Conservation (phyloP, 2,797 vertebrate genomes). For the Poeciliopsis turneri region DNA sequence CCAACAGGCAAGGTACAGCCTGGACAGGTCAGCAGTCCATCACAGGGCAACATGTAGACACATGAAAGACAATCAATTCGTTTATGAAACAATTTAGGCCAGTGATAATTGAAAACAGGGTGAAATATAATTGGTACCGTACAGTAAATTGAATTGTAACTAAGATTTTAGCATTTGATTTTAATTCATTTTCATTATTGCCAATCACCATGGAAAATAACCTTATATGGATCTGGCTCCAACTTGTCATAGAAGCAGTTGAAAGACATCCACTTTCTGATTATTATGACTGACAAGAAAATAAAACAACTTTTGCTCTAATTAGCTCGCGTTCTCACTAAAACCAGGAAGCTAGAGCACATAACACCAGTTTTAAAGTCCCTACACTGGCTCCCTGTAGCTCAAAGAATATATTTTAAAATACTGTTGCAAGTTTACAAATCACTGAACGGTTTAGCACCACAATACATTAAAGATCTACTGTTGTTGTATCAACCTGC, state of each 20-base stretch:
- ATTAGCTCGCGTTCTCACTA: too few relatives aligned
- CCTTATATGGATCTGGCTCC: not conserved
- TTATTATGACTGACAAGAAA: not conserved
- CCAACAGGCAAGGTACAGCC: not conserved
- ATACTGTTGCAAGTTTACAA: too few relatives aligned
- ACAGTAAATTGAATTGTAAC: not conserved
- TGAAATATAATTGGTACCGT: not conserved
- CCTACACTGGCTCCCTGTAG: too few relatives aligned
- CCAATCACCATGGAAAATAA: not conserved
- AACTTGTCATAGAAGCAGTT: not conserved
- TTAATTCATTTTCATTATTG: not conserved
- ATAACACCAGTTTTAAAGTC: too few relatives aligned
- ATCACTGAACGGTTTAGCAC: too few relatives aligned
- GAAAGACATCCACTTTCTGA: not conserved
- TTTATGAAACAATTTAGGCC: not conserved
- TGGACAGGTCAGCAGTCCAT: not conserved
- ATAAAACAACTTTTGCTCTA: not conserved
- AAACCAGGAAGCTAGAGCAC: too few relatives aligned
- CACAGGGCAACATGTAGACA: not conserved
- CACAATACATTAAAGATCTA: too few relatives aligned
- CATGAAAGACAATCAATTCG: not conserved
- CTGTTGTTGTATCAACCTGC: too few relatives aligned
- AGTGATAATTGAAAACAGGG: not conserved
- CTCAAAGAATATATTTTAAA: too few relatives aligned
- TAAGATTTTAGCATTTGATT: not conserved